Base-by-base conservation (phyloP, 2,797 vertebrate genomes). In the Poliocrania exsul region DNA sequence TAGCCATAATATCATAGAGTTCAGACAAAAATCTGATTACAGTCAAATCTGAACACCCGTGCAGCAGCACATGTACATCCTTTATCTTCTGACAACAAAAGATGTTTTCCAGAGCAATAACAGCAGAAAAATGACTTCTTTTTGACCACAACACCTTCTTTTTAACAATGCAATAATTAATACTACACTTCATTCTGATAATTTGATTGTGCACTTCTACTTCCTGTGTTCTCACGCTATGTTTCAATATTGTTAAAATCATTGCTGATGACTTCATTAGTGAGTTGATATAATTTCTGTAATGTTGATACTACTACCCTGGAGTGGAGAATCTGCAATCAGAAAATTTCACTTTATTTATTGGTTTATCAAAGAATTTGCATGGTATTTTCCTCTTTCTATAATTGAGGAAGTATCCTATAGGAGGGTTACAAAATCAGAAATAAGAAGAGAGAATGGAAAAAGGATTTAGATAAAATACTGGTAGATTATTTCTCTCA, bases 231-330 rank as follows among this genome's bases (percentile, higher is more conserved):
- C 13, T 84, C 74, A 70, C 37, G 23, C 62, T 94, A 44, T 47
- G 62, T 75, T 95, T 92, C 79, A 93, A 70, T 90, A 84, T 54
- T 73, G 10, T 89, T 88, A 46, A 91, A 92, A 29, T 86, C 10
- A 46, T 87, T 73, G 71, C 37, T 70, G 51, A 93, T 65, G 13
- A 60, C 31, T 95, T 92, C 28, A 66, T 96, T 93, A 92, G 18
- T 31, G 49, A 90, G 21, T n/a, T 88, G 89, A 94, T 85, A 73
- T 40, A 70, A 33, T 90, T 92, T 46, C 2, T 61, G 20, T 47
- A 78, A 3, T 13, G 17, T 58, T 90, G 28, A 73, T 77, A 33
- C 18, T 90, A 19, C 33, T 93, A 44, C 57, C 65, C 38, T 44
- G 31, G 11, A 88, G 44, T 12, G 12, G 42, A 88, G 23, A 62